phyloP scores from a whole-genome alignment of 2,888 invertebrate genomes.

The Drosophila colorata region DNA sequence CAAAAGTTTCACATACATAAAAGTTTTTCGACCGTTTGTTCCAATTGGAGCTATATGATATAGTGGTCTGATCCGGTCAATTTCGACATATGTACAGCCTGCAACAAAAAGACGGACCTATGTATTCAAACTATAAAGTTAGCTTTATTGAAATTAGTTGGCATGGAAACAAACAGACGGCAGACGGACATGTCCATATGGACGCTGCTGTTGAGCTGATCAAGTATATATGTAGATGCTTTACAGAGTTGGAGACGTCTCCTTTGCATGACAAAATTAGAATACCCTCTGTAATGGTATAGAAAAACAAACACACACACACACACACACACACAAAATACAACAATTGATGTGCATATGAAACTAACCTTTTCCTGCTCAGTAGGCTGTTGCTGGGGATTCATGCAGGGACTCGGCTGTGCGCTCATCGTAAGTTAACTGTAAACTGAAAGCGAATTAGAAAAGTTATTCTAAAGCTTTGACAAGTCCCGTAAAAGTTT shows the following conservation, averaged over 20 bases:
- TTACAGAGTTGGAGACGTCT: not conserved
- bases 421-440: conserved; percentile 87
- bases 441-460: conserved; percentile 9
- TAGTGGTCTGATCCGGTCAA: too few relatives aligned
- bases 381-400: conserved; percentile 86
- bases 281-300: too few relatives aligned
- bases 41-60: too few relatives aligned
- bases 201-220: not conserved
- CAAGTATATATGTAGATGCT: not conserved
- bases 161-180: not conserved
- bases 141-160: too few relatives aligned
- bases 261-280: not conserved
- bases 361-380: conserved; percentile 86
- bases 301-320: not conserved
- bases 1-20: too few relatives aligned
- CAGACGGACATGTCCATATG: not conserved
- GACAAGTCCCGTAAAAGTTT: conserved; percentile 8
- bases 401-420: conserved; percentile 91
- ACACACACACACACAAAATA: not conserved
- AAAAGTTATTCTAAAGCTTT: conserved; percentile 10
- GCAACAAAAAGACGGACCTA: too few relatives aligned
- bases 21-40: too few relatives aligned
- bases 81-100: not conserved
- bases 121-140: too few relatives aligned
- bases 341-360: not conserved